Evolutionary conservation across 2,797 vertebrate species (phyloP), one percentile per base, ranked within the genome.

Genomic region (Tarsius wallacei): DNA sequence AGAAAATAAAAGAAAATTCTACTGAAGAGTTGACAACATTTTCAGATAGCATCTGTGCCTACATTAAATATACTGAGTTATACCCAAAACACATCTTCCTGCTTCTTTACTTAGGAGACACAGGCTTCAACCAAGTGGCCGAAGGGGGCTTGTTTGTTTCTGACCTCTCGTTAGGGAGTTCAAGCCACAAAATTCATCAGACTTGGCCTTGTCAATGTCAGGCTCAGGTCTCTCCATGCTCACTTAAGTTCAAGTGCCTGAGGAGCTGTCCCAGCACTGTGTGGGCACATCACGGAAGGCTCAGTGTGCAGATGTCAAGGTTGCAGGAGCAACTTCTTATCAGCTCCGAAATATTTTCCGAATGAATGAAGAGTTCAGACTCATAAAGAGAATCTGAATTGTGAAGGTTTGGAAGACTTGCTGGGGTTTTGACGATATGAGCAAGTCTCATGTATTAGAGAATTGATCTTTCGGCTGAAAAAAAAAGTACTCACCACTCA

Each of bases 41-140:
- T 91, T 94, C 33, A 83, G 57, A n/a, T 12, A n/a, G 0, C 28
- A 59, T 86, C 77, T 94, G 26, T 83, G 63, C 73, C 31, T 94
- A 21, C 16, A 26, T 53, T 63, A 42, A 77, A 86, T 84, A 51
- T 14, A 55, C 24, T 36, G 36, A 82, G 21, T 61, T 81, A 31
- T 59, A 66, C 26, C 87, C 19, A 71, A 66, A 78, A 36, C 42
- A 42, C 7, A 3, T n/a, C 68, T 76, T 84, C 26, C 33, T 83
- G 61, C 7, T 59, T 71, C 53, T 66, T 93, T 76, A 36, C 5
- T 7, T 74, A 63, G 63, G 3, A 8, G 22, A 5, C 12, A n/a
- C 0, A 16, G 26, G 5, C 6, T 68, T 91, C 80, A 78, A 78
- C 15, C 55, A 42, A n/a, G 47, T 80, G 33, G 84, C 51, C 17